Conservation (phyloP, 2,888 invertebrate species). For the Epinotia demarniana region DNA sequence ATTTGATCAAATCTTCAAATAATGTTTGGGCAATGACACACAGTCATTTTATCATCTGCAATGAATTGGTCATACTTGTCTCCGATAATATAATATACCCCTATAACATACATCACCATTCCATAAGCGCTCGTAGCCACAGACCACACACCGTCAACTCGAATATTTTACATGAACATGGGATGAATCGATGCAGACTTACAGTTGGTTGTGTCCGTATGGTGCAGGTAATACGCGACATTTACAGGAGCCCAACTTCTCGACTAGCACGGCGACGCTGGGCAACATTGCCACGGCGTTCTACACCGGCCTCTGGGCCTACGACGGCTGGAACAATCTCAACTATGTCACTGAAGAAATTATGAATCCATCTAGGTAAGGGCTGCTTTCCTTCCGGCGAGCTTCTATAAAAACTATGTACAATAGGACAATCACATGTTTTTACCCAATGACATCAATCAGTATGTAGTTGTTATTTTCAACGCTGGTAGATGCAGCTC, state of each 20-base stretch:
- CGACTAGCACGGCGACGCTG: constrained; percentile 88
- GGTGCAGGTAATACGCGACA: constrained; percentile 94
- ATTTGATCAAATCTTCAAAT: background rate
- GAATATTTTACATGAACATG: constrained; percentile 51
- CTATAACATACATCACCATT: constrained; percentile 7
- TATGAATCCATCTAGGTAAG: constrained; percentile 96
- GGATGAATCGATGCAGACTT: constrained; percentile 74
- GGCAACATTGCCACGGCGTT: constrained; percentile 97
- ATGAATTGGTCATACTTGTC: background rate
- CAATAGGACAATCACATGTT: background rate
- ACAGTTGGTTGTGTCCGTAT: constrained; percentile 81
- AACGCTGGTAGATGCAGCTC: background rate
- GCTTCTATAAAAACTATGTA: background rate
- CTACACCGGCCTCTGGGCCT: constrained; percentile 98
- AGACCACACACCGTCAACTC: constrained; percentile 3
- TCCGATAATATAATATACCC: background rate
- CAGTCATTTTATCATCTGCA: background rate
- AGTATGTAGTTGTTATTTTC: background rate
- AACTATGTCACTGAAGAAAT: constrained; percentile 99
- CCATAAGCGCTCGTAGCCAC: constrained; percentile 12
- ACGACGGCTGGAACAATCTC: constrained; percentile 99
- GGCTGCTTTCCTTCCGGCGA: background rate
- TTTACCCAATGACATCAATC: background rate
- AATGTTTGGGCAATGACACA: background rate
- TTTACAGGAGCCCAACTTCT: constrained; percentile 91